Conservation (phyloP, 2,797 vertebrate genomes). For the Sebastes paucispinis region DNA sequence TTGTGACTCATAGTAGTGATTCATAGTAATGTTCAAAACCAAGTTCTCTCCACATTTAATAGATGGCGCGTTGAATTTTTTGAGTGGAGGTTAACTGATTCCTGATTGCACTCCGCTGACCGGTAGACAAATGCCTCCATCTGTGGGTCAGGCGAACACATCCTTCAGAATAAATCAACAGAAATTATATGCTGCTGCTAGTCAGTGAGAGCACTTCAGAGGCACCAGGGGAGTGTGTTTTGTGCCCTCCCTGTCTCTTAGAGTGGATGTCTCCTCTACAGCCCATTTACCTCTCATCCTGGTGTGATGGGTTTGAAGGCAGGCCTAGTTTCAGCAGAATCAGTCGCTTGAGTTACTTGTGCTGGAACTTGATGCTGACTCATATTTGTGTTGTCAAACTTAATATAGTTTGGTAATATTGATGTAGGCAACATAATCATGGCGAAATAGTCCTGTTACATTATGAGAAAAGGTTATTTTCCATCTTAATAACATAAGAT, state of each 20-base stretch:
- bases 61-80: slow-evolving; percentile 18
- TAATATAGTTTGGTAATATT: neutral
- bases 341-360: slow-evolving; percentile 4
- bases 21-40: slow-evolving; percentile 28
- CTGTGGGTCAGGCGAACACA: slow-evolving; percentile 48
- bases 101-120: slow-evolving; percentile 53
- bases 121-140: slow-evolving; percentile 45
- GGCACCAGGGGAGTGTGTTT: slow-evolving; percentile 48
- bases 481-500: neutral
- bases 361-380: slow-evolving; percentile 21
- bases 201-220: slow-evolving; percentile 58
- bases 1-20: slow-evolving; percentile 4
- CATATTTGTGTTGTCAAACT: slow-evolving; percentile 10
- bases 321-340: slow-evolving; percentile 32
- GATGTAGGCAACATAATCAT: neutral
- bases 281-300: slow-evolving; percentile 53
- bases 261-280: slow-evolving; percentile 52
- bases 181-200: slow-evolving; percentile 59
- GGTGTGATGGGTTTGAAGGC: slow-evolving; percentile 40
- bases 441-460: neutral
- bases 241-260: slow-evolving; percentile 52
- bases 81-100: slow-evolving; percentile 56
- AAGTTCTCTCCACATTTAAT: slow-evolving; percentile 27
- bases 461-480: neutral
- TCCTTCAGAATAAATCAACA: slow-evolving; percentile 63